These are phyloP conservation scores for Cromileptes altivelis DNA, from an alignment of 2,113 vertebrate species.

Conservation along the genomic window DNA sequence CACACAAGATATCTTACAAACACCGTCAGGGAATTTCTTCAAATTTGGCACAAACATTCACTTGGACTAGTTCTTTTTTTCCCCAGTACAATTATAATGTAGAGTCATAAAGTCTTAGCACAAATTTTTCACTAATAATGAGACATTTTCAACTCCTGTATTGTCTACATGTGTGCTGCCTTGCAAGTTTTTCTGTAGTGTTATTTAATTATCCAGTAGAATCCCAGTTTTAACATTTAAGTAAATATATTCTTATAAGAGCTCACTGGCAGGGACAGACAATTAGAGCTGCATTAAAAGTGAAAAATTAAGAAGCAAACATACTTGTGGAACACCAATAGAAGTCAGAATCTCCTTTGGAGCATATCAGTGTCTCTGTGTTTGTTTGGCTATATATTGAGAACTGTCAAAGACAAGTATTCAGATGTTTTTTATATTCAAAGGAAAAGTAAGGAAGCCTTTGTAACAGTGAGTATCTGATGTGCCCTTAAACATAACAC, in stretches of 20 bases:
- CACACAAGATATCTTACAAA: too few relatives aligned
- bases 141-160: neutral
- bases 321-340: neutral
- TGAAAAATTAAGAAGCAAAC: neutral
- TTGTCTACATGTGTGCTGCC: neutral
- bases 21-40: too few relatives aligned
- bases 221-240: neutral
- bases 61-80: too few relatives aligned
- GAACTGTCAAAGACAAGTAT: neutral
- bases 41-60: too few relatives aligned
- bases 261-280: neutral
- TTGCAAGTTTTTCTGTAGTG: neutral
- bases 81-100: neutral
- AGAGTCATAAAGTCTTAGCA: neutral
- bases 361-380: neutral
- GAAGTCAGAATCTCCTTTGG: neutral
- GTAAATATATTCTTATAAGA: neutral
- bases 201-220: neutral
- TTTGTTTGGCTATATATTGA: neutral
- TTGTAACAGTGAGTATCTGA: neutral
- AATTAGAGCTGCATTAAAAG: neutral
- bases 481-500: neutral
- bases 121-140: neutral
- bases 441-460: neutral
- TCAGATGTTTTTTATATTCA: neutral